Evolutionary conservation across 2,113 vertebrate species (phyloP).

Genomic region (Tympanuchus pallidicinctus): DNA sequence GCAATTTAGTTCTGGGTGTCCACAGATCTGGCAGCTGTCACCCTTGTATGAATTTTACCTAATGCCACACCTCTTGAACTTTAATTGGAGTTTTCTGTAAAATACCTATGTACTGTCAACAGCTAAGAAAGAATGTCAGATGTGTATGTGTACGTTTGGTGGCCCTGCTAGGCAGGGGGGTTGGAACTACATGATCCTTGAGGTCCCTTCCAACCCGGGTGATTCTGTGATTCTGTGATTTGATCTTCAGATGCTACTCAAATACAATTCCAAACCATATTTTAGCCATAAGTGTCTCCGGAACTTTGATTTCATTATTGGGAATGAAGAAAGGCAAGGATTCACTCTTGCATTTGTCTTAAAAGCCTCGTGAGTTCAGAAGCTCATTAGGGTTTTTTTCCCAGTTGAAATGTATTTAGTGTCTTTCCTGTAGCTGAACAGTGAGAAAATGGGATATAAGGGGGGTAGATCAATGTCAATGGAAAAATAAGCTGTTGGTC

Average conservation of each 20-base stretch:
- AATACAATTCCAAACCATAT: background rate
- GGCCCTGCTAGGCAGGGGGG: too few species aligned
- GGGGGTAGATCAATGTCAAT: background rate
- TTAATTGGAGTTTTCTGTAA: background rate
- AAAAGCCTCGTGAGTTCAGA: background rate
- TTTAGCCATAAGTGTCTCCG: background rate
- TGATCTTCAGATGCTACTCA: background rate
- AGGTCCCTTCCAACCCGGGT: too few species aligned
- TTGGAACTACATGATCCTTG: too few species aligned
- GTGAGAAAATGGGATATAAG: background rate
- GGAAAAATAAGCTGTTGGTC: background rate
- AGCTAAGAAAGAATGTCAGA: background rate
- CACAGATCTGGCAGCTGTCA: background rate
- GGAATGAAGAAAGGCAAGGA: background rate
- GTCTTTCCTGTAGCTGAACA: background rate
- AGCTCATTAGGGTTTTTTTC: fast-evolving
- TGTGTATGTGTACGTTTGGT: too few species aligned
- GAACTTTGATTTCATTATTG: background rate
- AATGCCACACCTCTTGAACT: background rate
- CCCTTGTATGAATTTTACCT: background rate
- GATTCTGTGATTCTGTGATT: too few species aligned
- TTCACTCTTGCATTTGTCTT: background rate
- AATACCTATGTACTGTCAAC: background rate
- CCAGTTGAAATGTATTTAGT: background rate
- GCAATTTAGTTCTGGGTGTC: background rate